A percentile compares a stretch with the other conserved stretches of the same genome.
These are phyloP conservation scores for Yponomeuta evonymella DNA, from an alignment of 2,888 invertebrate species.

Conservation along the genomic window DNA sequence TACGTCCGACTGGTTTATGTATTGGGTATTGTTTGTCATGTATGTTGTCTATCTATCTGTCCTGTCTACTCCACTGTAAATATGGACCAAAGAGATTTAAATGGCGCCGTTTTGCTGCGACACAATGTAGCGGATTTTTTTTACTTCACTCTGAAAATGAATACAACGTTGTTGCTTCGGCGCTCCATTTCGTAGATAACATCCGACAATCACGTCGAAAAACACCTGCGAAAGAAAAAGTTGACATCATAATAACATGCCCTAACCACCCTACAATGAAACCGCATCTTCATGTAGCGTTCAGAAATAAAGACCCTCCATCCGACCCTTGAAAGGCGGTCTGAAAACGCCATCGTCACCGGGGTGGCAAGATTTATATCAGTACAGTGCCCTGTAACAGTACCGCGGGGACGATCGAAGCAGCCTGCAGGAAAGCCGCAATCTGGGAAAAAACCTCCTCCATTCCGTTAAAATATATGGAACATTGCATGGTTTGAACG, in stretches of 20 bases:
- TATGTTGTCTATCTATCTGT: neutral
- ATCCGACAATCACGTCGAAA: neutral
- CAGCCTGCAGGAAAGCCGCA: conserved; percentile 44
- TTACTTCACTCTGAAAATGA: neutral
- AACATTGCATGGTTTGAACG: neutral
- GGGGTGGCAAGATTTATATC: conserved; percentile 72
- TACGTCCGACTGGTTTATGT: conserved; percentile 35
- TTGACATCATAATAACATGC: conserved; percentile 1
- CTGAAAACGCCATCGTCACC: conserved; percentile 46
- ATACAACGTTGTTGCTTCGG: neutral
- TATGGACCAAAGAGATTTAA: too few species aligned
- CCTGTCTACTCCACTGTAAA: too few species aligned
- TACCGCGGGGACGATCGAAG: conserved; percentile 58
- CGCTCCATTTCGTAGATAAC: neutral
- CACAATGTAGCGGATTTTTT: too few species aligned
- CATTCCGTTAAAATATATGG: neutral
- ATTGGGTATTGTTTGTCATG: conserved; percentile 1
- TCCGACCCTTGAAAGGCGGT: conserved; percentile 58
- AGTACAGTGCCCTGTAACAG: conserved; percentile 64
- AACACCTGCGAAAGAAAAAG: conserved; percentile 2
- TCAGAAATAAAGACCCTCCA: conserved; percentile 71
- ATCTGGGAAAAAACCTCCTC: neutral
- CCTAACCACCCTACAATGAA: conserved; percentile 39
- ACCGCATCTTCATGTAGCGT: conserved; percentile 46
- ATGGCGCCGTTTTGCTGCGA: too few species aligned